Evolutionary conservation across 2,797 vertebrate genomes (phyloP), one percentile per base, ranked within the genome.

Genomic region (Enteromius trimaculatus): DNA sequence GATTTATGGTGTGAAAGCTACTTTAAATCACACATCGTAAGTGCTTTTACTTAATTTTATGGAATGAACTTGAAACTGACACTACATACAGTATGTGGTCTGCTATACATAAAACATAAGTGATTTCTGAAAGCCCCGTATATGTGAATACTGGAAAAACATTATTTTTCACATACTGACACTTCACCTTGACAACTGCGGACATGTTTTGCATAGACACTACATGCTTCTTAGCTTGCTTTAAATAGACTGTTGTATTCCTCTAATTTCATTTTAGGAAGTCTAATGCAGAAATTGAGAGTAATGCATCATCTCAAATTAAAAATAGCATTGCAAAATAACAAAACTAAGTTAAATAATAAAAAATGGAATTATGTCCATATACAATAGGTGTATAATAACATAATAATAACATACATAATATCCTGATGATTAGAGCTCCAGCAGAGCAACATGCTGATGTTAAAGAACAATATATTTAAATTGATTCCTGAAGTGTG

Each of bases 11-110:
- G 6, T 64, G 51, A 82, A 68, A 77, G 72, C 71, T 44, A 23
- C 72, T 68, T 77, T 68, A 80, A 85, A 84, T 85, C 78, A 80
- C 10, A 76, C 64, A 68, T 66, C 55, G 62, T 62, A 71, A 62
- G 76, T 69, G 68, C 66, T 83, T 76, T 81, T 79, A 37, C 14
- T 72, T 21, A 26, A 78, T 65, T 58, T 51, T 80, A 60, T 60
- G 60, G 51, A 80, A 80, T n/a, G 66, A 58, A 80, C 34, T 68
- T 31, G 66, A 71, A 71, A 71, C 44, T n/a, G 7, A 42, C 26
- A 29, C 10, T 21, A 13, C 34, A 21, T 29, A 39, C 39, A 39
- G 8, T 39, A 16, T 31, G 7, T 26, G 37, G 21, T n/a, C 65
- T 53, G 23, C 66, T 60, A 26, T 71, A 16, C 29, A 44, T 71